Evolutionary conservation across 2,888 invertebrate genomes (phyloP).

Genomic region (Drosophila anomelani): DNA sequence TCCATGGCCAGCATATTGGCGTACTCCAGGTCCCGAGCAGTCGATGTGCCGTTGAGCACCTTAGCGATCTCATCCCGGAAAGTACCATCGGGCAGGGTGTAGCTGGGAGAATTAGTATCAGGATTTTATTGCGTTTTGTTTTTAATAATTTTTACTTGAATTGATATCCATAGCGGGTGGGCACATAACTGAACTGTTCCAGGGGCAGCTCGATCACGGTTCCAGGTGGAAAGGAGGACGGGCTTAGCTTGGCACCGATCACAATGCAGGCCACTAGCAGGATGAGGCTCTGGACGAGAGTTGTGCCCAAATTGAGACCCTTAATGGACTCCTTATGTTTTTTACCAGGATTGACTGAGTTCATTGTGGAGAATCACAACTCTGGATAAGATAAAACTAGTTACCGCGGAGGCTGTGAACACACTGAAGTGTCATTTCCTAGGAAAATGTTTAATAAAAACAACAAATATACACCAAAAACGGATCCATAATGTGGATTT

Average conservation of each 20-base stretch:
- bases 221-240: constrained; percentile 55
- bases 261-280: constrained; percentile 34
- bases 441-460: too few species aligned
- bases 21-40: constrained; percentile 52
- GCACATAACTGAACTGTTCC: constrained; percentile 75
- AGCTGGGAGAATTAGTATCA: too few species aligned
- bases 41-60: constrained; percentile 33
- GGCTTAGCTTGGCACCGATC: constrained; percentile 21
- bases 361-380: not conserved
- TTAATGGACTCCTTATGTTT: not conserved
- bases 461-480: not conserved
- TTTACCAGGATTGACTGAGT: not conserved
- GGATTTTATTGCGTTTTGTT: too few species aligned
- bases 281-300: constrained; percentile 33
- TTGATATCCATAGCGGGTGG: constrained; percentile 63
- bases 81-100: too few species aligned
- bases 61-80: too few species aligned
- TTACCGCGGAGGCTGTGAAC: constrained; percentile 39
- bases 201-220: constrained; percentile 64
- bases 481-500: too few species aligned
- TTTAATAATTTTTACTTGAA: constrained; percentile 56
- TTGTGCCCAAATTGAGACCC: constrained; percentile 11
- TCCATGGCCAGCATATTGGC: constrained; percentile 58
- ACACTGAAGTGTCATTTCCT: too few species aligned
- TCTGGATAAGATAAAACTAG: constrained; percentile 45